Evolutionary conservation across 2,888 invertebrate genomes (phyloP), one percentile per base, ranked within the genome.

Genomic region (Sminthurides aquaticus): DNA sequence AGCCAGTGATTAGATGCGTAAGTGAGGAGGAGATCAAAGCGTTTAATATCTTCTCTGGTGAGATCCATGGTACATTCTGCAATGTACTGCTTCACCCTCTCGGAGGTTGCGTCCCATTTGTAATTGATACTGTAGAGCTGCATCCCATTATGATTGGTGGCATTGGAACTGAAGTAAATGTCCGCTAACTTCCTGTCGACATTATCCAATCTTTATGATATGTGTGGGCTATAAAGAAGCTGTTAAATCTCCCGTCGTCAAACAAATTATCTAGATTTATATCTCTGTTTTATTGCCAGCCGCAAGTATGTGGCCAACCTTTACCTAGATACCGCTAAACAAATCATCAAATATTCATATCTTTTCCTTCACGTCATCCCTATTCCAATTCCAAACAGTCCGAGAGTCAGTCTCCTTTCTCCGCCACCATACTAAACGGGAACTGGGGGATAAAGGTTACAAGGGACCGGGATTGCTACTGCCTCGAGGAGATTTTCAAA

Each of bases 71-170:
- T 63, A 49, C 64, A 63, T 56, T 72, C 71, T 49, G 71, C 57
- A 11, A 72, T 60, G 55, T 71, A 71, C 57, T 68, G 64, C 57
- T 71, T 71, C 54, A 48, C 66, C 15, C 27, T 62, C 54, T 72
- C 70, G 18, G 62, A 49, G 25, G 25, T 67, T 25, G 67, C 67
- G 56, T 71, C 69, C 73, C 73, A 73, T 57, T 66, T 63, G 66
- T 71, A 71, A 26, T 71, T 66, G 27, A 73, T 56, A 22, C 64
- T 65, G 25, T 66, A 57, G 18, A 65, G 60, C 65, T 69, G 67
- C 61, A 73, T 61, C 54, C 73, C 71, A 58, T 71, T 70, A 56
- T 70, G 68, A 66, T 68, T 62, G 61, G 71, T 71, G 49, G 69
- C 67, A 60, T 66, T 66, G 22, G 65, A 29, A 28, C 70, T 68